Evolutionary conservation across 1,140 invertebrate genomes (phyloP).

Genomic region (Chelonus insularis): DNA sequence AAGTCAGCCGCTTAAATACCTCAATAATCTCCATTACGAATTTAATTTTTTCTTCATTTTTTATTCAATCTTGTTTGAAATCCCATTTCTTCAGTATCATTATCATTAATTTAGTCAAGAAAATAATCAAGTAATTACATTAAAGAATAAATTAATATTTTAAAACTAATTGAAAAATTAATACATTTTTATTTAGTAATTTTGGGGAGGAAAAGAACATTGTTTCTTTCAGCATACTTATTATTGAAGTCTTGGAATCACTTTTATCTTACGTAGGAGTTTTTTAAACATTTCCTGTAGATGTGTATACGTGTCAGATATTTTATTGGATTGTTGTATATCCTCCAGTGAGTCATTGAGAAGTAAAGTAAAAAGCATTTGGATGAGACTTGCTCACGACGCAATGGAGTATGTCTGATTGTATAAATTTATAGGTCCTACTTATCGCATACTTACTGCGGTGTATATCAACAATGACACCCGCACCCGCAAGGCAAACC

Average conservation of each 20-base stretch:
- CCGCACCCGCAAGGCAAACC: conserved; percentile 51
- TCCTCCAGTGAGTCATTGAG: not conserved
- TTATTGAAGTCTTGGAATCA: not conserved
- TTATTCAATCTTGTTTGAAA: not conserved
- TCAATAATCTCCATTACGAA: not conserved
- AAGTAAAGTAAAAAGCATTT: conserved; percentile 6
- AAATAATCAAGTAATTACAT: too few species aligned
- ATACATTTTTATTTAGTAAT: too few species aligned
- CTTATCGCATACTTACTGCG: conserved; percentile 60
- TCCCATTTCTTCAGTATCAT: too few species aligned
- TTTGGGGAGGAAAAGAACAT: too few species aligned
- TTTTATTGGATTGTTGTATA: not conserved
- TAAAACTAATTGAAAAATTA: too few species aligned
- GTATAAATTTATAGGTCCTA: conserved; percentile 58
- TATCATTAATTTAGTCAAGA: too few species aligned
- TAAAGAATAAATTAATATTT: too few species aligned
- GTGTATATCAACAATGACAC: conserved; percentile 62
- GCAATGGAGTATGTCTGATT: conserved; percentile 55
- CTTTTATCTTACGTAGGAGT: conserved; percentile 1
- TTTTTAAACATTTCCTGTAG: not conserved
- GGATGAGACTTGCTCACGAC: conserved; percentile 15
- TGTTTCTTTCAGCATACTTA: too few species aligned
- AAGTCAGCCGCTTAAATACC: conserved; percentile 31
- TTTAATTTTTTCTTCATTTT: not conserved
- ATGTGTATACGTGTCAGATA: not conserved